Evolutionary conservation across 1,140 invertebrate genomes (phyloP), one percentile per base, ranked within the genome.

Genomic region (Macrobrachium nipponense): DNA sequence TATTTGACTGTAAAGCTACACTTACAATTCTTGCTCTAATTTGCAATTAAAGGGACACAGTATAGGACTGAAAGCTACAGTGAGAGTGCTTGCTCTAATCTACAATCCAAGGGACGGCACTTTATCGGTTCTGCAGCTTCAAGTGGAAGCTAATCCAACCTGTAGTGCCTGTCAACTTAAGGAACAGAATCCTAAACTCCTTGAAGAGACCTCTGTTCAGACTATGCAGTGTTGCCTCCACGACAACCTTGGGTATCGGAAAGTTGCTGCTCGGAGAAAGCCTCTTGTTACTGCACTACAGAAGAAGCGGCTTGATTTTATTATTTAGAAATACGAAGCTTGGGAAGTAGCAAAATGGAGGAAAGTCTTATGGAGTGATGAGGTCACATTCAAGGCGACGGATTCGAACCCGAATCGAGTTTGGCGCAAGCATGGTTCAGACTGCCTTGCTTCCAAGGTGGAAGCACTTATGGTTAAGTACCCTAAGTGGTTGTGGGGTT

Each of bases 351-450:
- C 36, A 17, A n/a, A 70, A 59, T 81, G 79, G 79, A 68, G 58
- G 20, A 68, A 20, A 23, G 43, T 81, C 20, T 36, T 81, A 10
- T 81, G 79, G 64, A 20, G 2, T 70, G 79, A 70, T 81, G 79
- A 81, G 44, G 62, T 64, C 10, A 70, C 62, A 15, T 81, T 70
- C 12, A 51, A 6, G 14, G 64, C 70, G 2, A 81, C 79, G 23
- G 62, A 23, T 5, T 70, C 5, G 6, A 36, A 23, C 43, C 17
- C 27, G 18, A 18, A 27, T 18, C 27, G 5, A 15, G 27, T 80
- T 7, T 80, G 27, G 14, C 43, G 5, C n/a, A 36, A 43, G 61
- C 15, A 27, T 59, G 79, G 64, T 20, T 70, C 44, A 36, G n/a
- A 81, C 15, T 36, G 64, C 8, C 43, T 70, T 20, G 62, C 58